Evolutionary conservation across 2,113 vertebrate genomes (phyloP).

Genomic region (Poeciliopsis occidentalis): DNA sequence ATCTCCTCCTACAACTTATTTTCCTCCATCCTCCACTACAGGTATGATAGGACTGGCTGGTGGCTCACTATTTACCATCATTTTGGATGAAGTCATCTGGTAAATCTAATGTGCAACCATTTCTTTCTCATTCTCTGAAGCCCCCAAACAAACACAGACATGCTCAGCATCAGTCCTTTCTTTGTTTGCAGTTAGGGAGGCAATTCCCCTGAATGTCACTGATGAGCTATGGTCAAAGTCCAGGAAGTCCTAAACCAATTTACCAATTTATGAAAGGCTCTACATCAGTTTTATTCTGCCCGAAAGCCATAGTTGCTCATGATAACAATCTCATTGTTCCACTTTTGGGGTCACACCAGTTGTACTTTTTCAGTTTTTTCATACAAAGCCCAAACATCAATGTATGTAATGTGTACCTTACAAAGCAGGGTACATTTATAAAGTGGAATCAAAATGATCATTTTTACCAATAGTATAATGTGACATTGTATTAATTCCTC

Average conservation of each 20-base stretch:
- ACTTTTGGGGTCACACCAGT: neutral
- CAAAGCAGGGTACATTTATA: too few species aligned
- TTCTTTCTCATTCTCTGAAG: neutral
- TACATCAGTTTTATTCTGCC: neutral
- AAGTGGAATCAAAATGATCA: too few species aligned
- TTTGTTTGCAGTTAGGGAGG: constrained; percentile 14
- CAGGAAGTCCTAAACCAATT: neutral
- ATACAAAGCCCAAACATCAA: neutral
- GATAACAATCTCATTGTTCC: neutral
- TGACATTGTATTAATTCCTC: too few species aligned
- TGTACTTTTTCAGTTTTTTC: neutral
- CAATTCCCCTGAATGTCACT: constrained; percentile 10
- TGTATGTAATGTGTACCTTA: too few species aligned
- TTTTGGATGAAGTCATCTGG: constrained; percentile 54
- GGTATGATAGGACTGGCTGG: constrained; percentile 18
- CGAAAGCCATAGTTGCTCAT: neutral
- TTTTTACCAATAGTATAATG: too few species aligned
- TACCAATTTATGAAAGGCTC: neutral
- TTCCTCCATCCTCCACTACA: constrained; percentile 36
- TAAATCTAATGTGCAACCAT: constrained; percentile 12
- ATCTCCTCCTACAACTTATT: constrained; percentile 62
- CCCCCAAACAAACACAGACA: constrained; percentile 17
- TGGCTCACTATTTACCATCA: constrained; percentile 46
- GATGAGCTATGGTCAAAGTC: neutral
- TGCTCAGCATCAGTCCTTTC: constrained; percentile 3